Percentiles rank a stretch among this genome's conserved stretches.
phyloP scores from a whole-genome alignment of 2,113 vertebrate genomes.

The Cochlearius cochlearius region DNA sequence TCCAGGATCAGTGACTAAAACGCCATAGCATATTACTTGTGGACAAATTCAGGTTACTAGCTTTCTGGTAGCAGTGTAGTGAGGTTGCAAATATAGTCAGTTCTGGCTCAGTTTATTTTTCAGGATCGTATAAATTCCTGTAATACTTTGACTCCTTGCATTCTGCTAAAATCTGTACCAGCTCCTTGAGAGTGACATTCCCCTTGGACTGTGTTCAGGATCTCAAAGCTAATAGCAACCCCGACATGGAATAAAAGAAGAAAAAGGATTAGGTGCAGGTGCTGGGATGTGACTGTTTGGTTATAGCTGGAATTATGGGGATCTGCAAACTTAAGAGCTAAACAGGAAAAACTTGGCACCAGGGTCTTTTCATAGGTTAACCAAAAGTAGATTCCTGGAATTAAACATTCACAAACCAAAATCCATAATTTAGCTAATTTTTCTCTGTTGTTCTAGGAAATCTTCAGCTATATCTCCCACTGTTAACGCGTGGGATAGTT shows the following conservation, averaged over 20 bases:
- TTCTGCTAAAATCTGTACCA: not conserved
- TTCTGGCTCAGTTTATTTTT: not conserved
- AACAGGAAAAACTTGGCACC: not conserved
- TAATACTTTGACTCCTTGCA: not conserved
- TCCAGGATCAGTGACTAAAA: not conserved
- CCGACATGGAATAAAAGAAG: not conserved
- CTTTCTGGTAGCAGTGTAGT: not conserved
- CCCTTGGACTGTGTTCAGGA: not conserved
- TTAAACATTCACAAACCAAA: not conserved
- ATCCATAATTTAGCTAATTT: not conserved
- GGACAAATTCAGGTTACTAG: not conserved
- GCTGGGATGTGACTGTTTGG: not conserved
- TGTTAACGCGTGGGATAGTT: not conserved
- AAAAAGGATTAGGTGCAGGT: not conserved
- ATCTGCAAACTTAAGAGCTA: not conserved
- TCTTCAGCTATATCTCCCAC: not conserved
- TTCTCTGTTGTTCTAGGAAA: not conserved
- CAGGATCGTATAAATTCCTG: not conserved
- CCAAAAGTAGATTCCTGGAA: not conserved
- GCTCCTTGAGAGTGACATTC: not conserved
- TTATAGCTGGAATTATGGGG: not conserved
- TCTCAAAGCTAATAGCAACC: not conserved
- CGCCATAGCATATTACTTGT: not conserved
- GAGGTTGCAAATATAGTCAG: not conserved
- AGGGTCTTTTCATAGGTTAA: not conserved